Conservation (phyloP, 2,888 invertebrate species). For the Pseudococcus viburni region DNA sequence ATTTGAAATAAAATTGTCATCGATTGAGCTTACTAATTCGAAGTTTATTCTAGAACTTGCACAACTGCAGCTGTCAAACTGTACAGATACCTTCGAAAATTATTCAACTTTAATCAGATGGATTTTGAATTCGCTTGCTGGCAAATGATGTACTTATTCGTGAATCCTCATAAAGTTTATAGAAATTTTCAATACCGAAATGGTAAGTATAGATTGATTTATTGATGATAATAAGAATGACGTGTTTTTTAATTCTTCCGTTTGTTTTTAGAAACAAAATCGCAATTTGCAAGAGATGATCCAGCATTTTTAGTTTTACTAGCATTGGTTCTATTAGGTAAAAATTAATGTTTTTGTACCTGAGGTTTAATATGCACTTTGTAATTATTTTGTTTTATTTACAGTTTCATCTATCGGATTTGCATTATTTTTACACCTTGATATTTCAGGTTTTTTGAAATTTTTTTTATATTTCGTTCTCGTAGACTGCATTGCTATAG, state of each 20-base stretch:
- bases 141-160: conserved; percentile 97
- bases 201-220: conserved; percentile 77
- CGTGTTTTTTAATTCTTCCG: not conserved
- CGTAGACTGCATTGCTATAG: conserved; percentile 93
- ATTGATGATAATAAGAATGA: not conserved
- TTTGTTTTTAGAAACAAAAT: conserved; percentile 87
- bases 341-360: conserved; percentile 71
- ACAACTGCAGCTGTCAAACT: conserved; percentile 90
- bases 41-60: conserved; percentile 74
- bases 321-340: conserved; percentile 85
- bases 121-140: conserved; percentile 99
- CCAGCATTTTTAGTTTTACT: conserved; percentile 97
- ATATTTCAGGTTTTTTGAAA: conserved; percentile 80
- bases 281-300: conserved; percentile 98
- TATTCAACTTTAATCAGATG: conserved; percentile 96
- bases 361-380: conserved; percentile 38
- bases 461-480: conserved; percentile 93
- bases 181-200: conserved; percentile 98
- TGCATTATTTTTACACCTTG: conserved; percentile 83
- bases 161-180: conserved; percentile 96
- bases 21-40: not conserved
- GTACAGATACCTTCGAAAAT: conserved; percentile 86
- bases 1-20: not conserved
- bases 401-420: conserved; percentile 92
- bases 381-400: conserved; percentile 70